phyloP scores from a whole-genome alignment of 2,888 invertebrate species.

The Leucoptera coffeella region DNA sequence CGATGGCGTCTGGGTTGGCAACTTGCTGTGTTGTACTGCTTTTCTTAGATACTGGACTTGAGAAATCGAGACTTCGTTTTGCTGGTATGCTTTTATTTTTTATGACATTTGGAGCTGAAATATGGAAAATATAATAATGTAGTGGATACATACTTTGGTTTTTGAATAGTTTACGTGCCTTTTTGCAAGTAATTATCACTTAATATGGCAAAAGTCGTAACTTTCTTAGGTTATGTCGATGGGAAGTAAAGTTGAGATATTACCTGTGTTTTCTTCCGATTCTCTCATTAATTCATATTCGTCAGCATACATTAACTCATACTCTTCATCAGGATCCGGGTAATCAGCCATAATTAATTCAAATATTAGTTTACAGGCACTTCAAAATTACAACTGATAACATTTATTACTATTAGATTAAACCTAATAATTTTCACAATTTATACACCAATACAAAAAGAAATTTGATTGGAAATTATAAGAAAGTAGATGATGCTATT shows the following conservation, averaged over 20 bases:
- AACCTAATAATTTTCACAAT: too few species aligned
- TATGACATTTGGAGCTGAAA: constrained; percentile 18
- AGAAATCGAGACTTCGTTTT: constrained; percentile 38
- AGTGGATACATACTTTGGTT: constrained; percentile 1
- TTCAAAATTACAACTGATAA: too few species aligned
- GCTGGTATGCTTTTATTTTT: constrained; percentile 20
- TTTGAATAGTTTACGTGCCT: too few species aligned
- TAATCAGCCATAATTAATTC: constrained; percentile 53
- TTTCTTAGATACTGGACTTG: constrained; percentile 16
- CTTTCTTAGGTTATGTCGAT: too few species aligned
- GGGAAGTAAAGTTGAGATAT: too few species aligned
- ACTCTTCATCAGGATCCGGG: constrained; percentile 59
- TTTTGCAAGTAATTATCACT: too few species aligned
- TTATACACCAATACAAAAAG: too few species aligned
- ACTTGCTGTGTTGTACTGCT: constrained; percentile 2
- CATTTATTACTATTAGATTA: too few species aligned
- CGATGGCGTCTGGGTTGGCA: background rate
- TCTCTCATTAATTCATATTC: constrained; percentile 60
- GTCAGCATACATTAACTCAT: constrained; percentile 65
- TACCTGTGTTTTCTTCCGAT: constrained; percentile 27
- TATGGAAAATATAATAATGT: constrained; percentile 6
- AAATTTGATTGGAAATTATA: too few species aligned
- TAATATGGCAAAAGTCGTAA: too few species aligned
- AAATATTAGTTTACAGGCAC: too few species aligned
- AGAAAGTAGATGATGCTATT: too few species aligned